A percentile compares a stretch with the other conserved stretches of the same genome.
phyloP scores from a whole-genome alignment of 2,113 vertebrate genomes.

The Sylvilagus bachmani region DNA sequence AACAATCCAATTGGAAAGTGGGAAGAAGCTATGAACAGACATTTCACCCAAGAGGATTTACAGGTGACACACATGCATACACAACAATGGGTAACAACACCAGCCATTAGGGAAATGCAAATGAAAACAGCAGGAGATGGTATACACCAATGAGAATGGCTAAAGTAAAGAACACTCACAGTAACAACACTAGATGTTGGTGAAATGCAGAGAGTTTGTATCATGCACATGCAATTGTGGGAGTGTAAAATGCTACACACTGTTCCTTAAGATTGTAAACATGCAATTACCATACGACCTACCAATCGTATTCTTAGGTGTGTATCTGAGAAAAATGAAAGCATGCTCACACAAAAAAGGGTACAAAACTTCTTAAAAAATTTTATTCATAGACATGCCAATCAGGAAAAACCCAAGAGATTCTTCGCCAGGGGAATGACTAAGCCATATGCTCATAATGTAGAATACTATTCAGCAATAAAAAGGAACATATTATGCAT shows the following conservation, averaged over 20 bases:
- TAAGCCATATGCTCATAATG: not conserved
- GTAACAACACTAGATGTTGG: not conserved
- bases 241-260: not conserved
- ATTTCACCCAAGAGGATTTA: not conserved
- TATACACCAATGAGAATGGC: not conserved
- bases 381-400: not conserved
- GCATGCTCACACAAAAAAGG: not conserved
- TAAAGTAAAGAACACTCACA: not conserved
- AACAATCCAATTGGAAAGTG: not conserved
- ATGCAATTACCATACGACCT: not conserved
- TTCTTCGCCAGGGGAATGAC: not conserved
- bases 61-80: not conserved
- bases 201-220: not conserved
- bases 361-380: not conserved
- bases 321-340: slow-evolving; percentile 12
- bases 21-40: not conserved
- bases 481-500: not conserved
- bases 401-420: not conserved
- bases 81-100: not conserved
- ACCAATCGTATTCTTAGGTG: not conserved
- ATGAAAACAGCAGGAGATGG: not conserved
- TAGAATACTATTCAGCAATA: not conserved
- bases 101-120: not conserved
- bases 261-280: not conserved
- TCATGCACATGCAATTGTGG: not conserved